Evolutionary conservation across 2,113 vertebrate species (phyloP), one percentile per base, ranked within the genome.

Genomic region (Lates calcarifer): DNA sequence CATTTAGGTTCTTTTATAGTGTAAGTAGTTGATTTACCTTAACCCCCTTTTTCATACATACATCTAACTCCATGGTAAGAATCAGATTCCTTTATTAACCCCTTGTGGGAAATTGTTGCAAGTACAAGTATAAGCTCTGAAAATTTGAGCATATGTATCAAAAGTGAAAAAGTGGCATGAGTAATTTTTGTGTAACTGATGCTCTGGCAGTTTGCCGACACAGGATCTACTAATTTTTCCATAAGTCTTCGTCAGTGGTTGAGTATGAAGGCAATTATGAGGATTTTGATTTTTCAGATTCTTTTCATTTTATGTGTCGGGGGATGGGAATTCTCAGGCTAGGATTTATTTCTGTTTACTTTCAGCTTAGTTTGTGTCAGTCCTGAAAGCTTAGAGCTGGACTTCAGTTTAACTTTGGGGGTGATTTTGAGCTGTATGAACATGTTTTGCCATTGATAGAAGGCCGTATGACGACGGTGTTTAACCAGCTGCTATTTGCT

Each of bases 401-500:
- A 24, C 14, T 69, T 41, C 2, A 47, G 12, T 39, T 62, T 17
- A n/a, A 51, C 37, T 37, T 10, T 47, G 14, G 28, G 49, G 55
- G 39, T 55, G 26, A 58, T n/a, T 74, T 55, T 61, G 17, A 58
- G 31, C 61, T 64, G 31, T 9, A 24, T 67, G 26, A 65, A 73
- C 17, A 29, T 66, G 26, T 79, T 84, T 35, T 17, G 57, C n/a
- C 7, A 3, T 20, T 47, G 8, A 64, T 63, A 18, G 4, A 56
- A 2, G 18, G n/a, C 58, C 20, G 6, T 47, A 55, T 51, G 63
- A 29, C 11, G 13, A 13, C 26, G 69, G 18, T 15, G n/a, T 57
- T 76, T 74, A n/a, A 33, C 12, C 63, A 74, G 51, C 33, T 80
- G 61, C 2, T 68, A 2, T 56, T 70, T 72, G 22, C 45, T 31